A percentile compares a stretch with the other conserved stretches of the same genome.
Evolutionary conservation across 2,888 invertebrate genomes (phyloP).

Genomic region (Lasioglossum marginatum): DNA sequence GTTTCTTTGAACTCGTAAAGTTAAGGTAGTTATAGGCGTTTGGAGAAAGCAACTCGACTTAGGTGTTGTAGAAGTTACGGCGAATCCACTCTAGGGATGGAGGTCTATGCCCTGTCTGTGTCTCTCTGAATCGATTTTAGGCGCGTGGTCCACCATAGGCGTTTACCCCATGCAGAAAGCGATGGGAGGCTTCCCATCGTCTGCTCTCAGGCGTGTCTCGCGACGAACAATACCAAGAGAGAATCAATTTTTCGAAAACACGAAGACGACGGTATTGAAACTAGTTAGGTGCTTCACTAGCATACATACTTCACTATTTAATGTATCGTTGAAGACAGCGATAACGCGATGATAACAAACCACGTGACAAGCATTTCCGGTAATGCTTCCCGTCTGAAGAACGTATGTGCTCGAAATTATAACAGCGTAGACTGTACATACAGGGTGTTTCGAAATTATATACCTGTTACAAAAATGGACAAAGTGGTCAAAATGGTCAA

Average conservation of each 20-base stretch:
- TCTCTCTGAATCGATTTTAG: conserved; percentile 81
- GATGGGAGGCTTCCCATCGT: conserved; percentile 36
- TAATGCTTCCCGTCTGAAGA: background rate
- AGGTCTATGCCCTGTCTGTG: conserved; percentile 79
- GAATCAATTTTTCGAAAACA: background rate
- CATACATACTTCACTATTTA: background rate
- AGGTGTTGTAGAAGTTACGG: conserved; percentile 66
- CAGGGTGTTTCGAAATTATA: too few species aligned
- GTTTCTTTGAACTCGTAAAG: too few species aligned
- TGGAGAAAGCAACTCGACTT: too few species aligned
- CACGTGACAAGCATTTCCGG: background rate
- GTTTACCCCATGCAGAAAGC: conserved; percentile 55
- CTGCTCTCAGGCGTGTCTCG: conserved; percentile 10
- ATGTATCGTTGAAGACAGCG: background rate
- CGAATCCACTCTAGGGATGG: conserved; percentile 69
- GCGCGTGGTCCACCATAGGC: conserved; percentile 79
- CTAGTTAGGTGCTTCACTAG: background rate
- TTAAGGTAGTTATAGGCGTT: too few species aligned
- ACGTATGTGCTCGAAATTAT: background rate
- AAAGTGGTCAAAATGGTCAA: too few species aligned
- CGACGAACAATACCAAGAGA: conserved; percentile 24
- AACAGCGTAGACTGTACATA: background rate
- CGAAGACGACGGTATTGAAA: background rate
- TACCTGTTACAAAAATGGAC: too few species aligned
- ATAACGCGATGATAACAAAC: conserved; percentile 1